phyloP scores from a whole-genome alignment of 2,797 vertebrate species.

The Hyperoplus lanceolatus region DNA sequence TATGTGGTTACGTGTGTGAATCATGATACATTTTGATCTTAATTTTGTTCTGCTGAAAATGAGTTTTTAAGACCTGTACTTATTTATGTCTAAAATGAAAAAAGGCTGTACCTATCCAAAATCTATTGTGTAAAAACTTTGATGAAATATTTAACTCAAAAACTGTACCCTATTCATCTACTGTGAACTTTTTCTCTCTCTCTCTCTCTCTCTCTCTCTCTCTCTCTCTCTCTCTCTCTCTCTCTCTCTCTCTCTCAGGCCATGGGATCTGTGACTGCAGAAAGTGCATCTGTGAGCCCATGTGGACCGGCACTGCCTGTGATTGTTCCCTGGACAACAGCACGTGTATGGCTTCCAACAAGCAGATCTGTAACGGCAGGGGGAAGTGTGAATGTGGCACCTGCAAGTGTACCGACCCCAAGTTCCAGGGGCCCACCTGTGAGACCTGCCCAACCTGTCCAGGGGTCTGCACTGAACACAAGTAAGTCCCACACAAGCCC shows the following conservation, averaged over 20 bases:
- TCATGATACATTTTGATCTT: no score
- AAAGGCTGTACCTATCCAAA: neutral
- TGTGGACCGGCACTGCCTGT: conserved; percentile 93
- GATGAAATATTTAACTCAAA: no score
- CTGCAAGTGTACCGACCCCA: conserved; percentile 94
- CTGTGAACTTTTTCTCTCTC: no score
- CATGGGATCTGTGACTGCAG: conserved; percentile 93
- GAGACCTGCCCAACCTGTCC: conserved; percentile 97
- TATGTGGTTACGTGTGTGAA: no score
- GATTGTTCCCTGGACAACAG: conserved; percentile 92
- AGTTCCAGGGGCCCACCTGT: conserved; percentile 96
- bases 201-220: no score
- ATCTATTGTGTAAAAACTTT: no score
- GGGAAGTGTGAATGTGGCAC: conserved; percentile 91
- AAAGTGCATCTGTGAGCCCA: conserved; percentile 90
- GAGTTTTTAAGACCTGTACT: no score
- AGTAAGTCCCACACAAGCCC: conserved; percentile 83
- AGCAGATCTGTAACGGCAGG: conserved; percentile 94
- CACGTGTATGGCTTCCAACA: conserved; percentile 90
- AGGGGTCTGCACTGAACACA: conserved; percentile 93
- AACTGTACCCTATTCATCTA: no score
- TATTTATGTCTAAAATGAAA: neutral
- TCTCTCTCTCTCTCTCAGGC: conserved; percentile 79
- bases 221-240: neutral
- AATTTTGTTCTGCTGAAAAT: no score